A percentile compares a stretch with the other conserved stretches of the same genome.
phyloP scores from a whole-genome alignment of 2,113 vertebrate species.

The Danio rerio region GRCz12tu NC_133196.1:18403001-18403500 shows the following conservation, averaged over 20 bases:
- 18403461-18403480: too few relatives aligned
- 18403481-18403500: too few relatives aligned
- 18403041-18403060: neutral
- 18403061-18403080: neutral
- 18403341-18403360: too few relatives aligned
- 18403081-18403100: neutral
- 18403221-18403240: neutral
- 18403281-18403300: neutral
- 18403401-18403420: too few relatives aligned
- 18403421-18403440: too few relatives aligned
- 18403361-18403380: too few relatives aligned
- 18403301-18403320: neutral
- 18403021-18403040: neutral
- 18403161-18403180: neutral
- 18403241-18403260: neutral
- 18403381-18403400: too few relatives aligned
- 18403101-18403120: neutral
- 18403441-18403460: too few relatives aligned
- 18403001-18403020: neutral
- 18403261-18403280: neutral
- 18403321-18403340: too few relatives aligned
- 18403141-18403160: neutral
- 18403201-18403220: neutral
- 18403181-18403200: neutral
- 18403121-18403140: neutral